Percentiles rank a stretch among this genome's conserved stretches.
Conservation (phyloP, 1,140 invertebrate species). For the Archivesica marissinica region DNA sequence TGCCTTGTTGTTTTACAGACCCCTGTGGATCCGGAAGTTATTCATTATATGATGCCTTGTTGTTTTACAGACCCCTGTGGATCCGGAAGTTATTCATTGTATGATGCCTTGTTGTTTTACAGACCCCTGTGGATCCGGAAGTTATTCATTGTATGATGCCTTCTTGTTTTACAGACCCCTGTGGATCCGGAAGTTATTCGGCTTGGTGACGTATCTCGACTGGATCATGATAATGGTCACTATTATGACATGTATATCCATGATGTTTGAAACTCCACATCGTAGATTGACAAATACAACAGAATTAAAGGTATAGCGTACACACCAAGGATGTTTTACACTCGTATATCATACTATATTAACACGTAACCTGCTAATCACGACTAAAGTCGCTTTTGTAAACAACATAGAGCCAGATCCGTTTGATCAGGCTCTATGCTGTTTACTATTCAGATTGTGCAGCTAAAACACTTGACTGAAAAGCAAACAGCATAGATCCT, state of each 20-base stretch:
- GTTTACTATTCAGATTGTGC: too few relatives aligned
- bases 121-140: neutral
- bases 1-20: too few relatives aligned
- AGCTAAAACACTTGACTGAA: too few relatives aligned
- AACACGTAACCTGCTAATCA: too few relatives aligned
- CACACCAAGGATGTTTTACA: neutral
- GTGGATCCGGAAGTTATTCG: conserved; percentile 94
- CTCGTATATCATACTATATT: neutral
- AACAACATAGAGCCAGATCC: too few relatives aligned
- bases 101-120: neutral
- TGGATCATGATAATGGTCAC: conserved; percentile 99
- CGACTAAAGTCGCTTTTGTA: too few relatives aligned
- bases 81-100: too few relatives aligned
- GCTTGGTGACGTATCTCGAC: conserved; percentile 98
- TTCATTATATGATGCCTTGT: too few relatives aligned
- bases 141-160: neutral
- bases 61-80: neutral
- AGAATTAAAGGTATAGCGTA: conserved; percentile 15
- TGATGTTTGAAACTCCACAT: conserved; percentile 99
- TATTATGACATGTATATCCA: conserved; percentile 97
- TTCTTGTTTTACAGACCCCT: conserved; percentile 74
- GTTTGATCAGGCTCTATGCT: too few relatives aligned
- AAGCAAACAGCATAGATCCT: too few relatives aligned
- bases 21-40: too few relatives aligned
- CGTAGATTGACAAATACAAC: conserved; percentile 87